Conservation (phyloP, 2,113 vertebrate species). For the Grallaria varia region DNA sequence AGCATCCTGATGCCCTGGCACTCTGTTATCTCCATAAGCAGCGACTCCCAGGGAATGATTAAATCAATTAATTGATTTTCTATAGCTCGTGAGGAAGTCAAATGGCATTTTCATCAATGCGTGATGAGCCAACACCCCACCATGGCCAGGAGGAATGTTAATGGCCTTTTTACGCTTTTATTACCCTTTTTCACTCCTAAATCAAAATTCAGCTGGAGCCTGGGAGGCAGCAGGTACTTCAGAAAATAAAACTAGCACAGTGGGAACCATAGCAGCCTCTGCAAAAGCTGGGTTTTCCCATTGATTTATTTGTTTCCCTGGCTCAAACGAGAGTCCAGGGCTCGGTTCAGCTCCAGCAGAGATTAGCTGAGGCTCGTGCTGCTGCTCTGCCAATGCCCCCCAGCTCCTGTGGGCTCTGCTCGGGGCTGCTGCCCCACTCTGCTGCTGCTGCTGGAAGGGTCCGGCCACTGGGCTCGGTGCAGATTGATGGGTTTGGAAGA, state of each 20-base stretch:
- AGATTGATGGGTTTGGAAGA: background rate
- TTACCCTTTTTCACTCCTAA: conserved; percentile 23
- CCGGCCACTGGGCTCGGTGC: rapidly evolving
- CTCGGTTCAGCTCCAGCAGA: background rate
- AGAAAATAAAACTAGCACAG: conserved; percentile 26
- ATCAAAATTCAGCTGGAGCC: conserved; percentile 42
- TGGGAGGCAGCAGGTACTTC: conserved; percentile 10
- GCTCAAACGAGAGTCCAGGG: background rate
- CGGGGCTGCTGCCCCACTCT: background rate
- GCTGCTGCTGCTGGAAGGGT: background rate
- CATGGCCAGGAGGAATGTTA: background rate
- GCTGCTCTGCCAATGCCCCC: background rate
- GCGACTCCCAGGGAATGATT: conserved; percentile 18
- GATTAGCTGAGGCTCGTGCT: background rate
- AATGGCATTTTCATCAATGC: conserved; percentile 28
- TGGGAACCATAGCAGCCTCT: conserved; percentile 19
- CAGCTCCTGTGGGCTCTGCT: background rate
- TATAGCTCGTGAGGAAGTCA: conserved; percentile 55
- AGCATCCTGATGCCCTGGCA: background rate
- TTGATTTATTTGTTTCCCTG: conserved; percentile 33
- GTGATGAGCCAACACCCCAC: conserved; percentile 34
- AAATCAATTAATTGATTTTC: conserved; percentile 67
- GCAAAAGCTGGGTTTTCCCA: background rate
- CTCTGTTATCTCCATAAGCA: conserved; percentile 23
- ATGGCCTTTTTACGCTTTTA: conserved; percentile 36